Percentiles rank a stretch among this genome's conserved stretches.
These are phyloP conservation scores for Galbula dea DNA, from an alignment of 2,113 vertebrate species.

Conservation along the genomic window DNA sequence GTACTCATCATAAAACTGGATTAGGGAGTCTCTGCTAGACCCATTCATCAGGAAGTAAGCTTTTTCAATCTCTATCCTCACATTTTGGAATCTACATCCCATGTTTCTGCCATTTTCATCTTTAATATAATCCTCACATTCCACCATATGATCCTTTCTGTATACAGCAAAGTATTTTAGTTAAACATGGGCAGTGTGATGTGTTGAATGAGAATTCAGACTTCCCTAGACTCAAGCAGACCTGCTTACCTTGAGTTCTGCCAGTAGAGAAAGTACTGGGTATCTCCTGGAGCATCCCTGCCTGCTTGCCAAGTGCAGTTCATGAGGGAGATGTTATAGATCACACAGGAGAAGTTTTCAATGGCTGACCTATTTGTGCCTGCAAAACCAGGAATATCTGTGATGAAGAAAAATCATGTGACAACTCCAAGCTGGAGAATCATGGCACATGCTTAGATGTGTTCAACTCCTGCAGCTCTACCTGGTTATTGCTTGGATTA, in stretches of 20 bases:
- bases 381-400: background rate
- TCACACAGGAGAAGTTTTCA: constrained; percentile 48
- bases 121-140: constrained; percentile 52
- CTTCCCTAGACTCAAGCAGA: background rate
- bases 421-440: background rate
- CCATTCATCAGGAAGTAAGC: constrained; percentile 53
- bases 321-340: constrained; percentile 37
- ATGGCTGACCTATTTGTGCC: background rate
- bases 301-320: constrained; percentile 64
- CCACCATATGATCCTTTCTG: background rate
- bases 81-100: constrained; percentile 31
- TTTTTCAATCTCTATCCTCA: accelerated
- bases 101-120: background rate
- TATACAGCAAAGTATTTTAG: background rate
- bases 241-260: background rate
- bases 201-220: background rate
- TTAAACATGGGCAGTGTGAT: background rate
- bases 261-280: constrained; percentile 36
- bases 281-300: constrained; percentile 7
- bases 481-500: background rate
- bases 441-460: accelerated
- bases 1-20: constrained; percentile 2
- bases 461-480: background rate
- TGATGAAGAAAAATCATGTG: background rate
- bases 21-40: background rate